Conservation (phyloP, 2,797 vertebrate genomes). For the Falco concolor region DNA sequence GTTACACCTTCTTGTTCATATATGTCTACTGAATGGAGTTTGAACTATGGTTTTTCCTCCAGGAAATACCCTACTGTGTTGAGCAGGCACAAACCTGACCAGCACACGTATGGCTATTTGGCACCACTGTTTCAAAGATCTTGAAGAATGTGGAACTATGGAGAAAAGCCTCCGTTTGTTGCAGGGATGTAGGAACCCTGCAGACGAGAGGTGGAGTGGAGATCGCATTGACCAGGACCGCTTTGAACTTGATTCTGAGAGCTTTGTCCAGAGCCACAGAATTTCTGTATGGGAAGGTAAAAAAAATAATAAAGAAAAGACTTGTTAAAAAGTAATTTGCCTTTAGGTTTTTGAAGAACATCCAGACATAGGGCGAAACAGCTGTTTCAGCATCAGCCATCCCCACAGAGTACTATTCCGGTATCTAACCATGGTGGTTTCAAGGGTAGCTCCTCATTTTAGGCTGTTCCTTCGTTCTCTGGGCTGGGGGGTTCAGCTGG, state of each 20-base stretch:
- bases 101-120: background rate
- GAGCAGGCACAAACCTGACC: conserved; percentile 37
- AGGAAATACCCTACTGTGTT: background rate
- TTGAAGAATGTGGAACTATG: background rate
- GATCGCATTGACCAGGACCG: background rate
- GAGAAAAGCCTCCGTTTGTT: background rate
- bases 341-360: background rate
- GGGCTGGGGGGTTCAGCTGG: accelerated
- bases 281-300: background rate
- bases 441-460: background rate
- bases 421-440: background rate
- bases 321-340: background rate
- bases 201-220: background rate
- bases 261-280: background rate
- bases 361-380: background rate
- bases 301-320: no score
- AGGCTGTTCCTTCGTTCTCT: accelerated
- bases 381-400: background rate
- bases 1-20: background rate
- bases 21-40: background rate
- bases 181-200: background rate
- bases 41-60: background rate
- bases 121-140: background rate
- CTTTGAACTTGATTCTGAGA: background rate
- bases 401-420: background rate